These are phyloP conservation scores for Himalopsyche anomala DNA, from an alignment of 2,888 invertebrate species.

Conservation along the genomic window DNA sequence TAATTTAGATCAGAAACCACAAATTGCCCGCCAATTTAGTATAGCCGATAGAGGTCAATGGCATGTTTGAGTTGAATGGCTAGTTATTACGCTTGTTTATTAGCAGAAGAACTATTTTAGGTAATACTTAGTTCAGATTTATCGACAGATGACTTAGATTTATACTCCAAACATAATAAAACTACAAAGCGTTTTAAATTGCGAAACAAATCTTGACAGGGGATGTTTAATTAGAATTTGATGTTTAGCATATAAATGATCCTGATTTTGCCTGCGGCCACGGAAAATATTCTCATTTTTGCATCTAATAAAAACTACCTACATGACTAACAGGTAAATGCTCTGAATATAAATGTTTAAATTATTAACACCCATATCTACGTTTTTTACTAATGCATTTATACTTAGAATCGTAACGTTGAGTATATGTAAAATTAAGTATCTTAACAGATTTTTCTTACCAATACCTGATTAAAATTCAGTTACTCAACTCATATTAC, in stretches of 20 bases:
- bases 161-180: background rate
- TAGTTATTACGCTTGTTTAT: conserved; percentile 6
- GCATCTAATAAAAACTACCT: no score
- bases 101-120: background rate
- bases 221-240: background rate
- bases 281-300: background rate
- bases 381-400: no score
- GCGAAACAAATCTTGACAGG: background rate
- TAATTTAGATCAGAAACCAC: conserved; percentile 23
- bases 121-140: background rate
- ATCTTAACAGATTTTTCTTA: no score
- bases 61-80: conserved; percentile 1
- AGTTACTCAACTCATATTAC: no score
- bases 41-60: conserved; percentile 3
- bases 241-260: conserved; percentile 14
- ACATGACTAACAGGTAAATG: no score
- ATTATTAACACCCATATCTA: no score
- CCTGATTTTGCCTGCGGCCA: background rate
- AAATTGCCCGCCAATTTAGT: background rate
- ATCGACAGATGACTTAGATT: background rate
- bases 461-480: no score
- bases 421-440: no score
- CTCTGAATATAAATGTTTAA: no score
- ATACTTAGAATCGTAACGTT: no score
- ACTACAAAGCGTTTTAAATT: background rate